phyloP scores from a whole-genome alignment of 2,797 vertebrate species.

The Diceros bicornis region DNA sequence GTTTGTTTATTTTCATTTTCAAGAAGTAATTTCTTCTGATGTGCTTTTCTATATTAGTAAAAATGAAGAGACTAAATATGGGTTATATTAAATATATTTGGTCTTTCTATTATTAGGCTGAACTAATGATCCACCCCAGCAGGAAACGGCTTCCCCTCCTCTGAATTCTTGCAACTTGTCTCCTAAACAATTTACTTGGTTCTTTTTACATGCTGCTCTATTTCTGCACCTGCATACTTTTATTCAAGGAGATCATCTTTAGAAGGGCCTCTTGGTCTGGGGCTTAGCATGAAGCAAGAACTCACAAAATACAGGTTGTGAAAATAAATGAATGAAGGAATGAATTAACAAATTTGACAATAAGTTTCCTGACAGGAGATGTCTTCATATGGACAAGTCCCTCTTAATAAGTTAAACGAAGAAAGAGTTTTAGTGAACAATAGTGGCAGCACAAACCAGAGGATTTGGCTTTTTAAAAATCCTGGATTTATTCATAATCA shows the following conservation, averaged over 20 bases:
- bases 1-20: slow-evolving; percentile 37
- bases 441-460: not conserved
- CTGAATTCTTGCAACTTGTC: not conserved
- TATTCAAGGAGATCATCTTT: not conserved
- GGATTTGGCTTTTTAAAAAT: not conserved
- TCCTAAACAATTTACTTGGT: not conserved
- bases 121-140: not conserved
- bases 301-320: not conserved
- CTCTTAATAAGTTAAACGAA: slow-evolving; percentile 19
- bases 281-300: not conserved
- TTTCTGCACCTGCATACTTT: not conserved
- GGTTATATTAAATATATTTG: not conserved
- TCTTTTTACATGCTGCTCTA: not conserved
- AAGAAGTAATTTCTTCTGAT: slow-evolving; percentile 22
- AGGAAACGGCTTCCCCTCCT: slow-evolving; percentile 25
- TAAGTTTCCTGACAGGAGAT: not conserved
- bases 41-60: slow-evolving; percentile 37
- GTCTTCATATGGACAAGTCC: not conserved
- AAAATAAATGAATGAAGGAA: not conserved
- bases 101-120: not conserved
- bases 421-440: not conserved
- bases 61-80: slow-evolving; percentile 41
- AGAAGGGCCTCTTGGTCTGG: not conserved
- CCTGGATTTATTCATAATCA: not conserved
- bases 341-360: not conserved